These are phyloP conservation scores for Rhimphoctona megacephalus DNA, from an alignment of 2,888 invertebrate species.

Conservation along the genomic window DNA sequence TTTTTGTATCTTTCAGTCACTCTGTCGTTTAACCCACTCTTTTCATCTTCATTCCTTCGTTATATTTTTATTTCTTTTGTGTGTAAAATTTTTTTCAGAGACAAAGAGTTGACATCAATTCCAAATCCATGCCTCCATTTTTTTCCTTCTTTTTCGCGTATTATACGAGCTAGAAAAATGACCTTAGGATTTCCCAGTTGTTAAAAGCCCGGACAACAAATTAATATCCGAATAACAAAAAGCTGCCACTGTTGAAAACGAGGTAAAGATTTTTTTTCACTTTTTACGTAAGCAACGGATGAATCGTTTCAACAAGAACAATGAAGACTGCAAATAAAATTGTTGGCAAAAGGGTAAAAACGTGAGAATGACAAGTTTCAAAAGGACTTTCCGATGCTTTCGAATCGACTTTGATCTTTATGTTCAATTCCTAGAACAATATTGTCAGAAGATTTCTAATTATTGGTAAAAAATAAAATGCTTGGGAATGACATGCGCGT, in stretches of 20 bases:
- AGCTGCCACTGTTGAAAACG: neutral
- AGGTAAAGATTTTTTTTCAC: neutral
- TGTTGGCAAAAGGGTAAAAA: neutral
- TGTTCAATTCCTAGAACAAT: neutral
- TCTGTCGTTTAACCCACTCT: neutral
- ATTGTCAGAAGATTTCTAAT: neutral
- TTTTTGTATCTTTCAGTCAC: neutral
- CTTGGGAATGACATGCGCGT: neutral
- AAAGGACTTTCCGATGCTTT: neutral
- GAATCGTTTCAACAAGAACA: neutral
- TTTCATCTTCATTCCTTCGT: no score
- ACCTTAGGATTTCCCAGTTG: neutral
- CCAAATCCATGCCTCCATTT: neutral
- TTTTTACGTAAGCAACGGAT: neutral
- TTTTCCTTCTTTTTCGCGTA: neutral
- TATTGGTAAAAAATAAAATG: neutral
- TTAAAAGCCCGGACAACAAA: neutral
- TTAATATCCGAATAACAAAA: neutral
- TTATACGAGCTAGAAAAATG: neutral
- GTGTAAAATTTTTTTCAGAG: slow-evolving; percentile 33
- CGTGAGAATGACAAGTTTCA: neutral
- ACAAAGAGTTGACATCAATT: slow-evolving; percentile 13
- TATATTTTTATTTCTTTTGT: neutral
- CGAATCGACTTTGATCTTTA: neutral
- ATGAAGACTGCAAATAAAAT: neutral